A percentile compares a stretch with the other conserved stretches of the same genome.
phyloP scores from a whole-genome alignment of 2,113 vertebrate genomes.

The Platysternon megacephalum region DNA sequence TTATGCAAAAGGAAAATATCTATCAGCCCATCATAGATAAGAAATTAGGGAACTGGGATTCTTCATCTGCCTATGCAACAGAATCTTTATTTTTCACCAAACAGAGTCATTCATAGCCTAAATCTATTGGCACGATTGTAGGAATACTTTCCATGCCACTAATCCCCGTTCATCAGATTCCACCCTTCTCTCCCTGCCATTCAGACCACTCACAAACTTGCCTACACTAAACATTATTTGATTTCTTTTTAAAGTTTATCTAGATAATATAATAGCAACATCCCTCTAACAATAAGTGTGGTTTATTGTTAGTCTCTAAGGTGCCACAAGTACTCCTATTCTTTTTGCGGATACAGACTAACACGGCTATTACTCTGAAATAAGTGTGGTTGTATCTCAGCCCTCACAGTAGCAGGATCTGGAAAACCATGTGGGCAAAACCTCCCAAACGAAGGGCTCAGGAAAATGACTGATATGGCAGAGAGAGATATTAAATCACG shows the following conservation, averaged over 20 bases:
- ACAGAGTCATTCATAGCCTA: neutral
- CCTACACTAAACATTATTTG: neutral
- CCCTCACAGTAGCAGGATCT: neutral
- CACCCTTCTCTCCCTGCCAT: neutral
- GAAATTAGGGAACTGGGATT: neutral
- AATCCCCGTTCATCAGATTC: neutral
- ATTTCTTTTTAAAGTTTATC: neutral
- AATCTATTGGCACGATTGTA: accelerated
- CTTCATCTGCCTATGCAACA: neutral
- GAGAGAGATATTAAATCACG: neutral
- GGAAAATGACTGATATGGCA: neutral
- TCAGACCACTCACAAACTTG: neutral
- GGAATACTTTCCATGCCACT: slow-evolving; percentile 1
- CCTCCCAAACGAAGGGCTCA: neutral
- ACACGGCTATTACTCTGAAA: too few species aligned
- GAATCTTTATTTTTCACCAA: slow-evolving; percentile 3
- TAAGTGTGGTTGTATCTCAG: neutral
- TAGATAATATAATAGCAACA: neutral
- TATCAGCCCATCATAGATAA: neutral
- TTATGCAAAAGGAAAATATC: neutral
- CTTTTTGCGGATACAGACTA: too few species aligned
- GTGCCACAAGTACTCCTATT: too few species aligned
- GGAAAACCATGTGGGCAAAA: neutral
- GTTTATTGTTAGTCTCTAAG: too few species aligned
- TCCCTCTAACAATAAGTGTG: neutral